These are phyloP conservation scores for Patella caerulea DNA, from an alignment of 2,888 invertebrate genomes.

Conservation along the genomic window DNA sequence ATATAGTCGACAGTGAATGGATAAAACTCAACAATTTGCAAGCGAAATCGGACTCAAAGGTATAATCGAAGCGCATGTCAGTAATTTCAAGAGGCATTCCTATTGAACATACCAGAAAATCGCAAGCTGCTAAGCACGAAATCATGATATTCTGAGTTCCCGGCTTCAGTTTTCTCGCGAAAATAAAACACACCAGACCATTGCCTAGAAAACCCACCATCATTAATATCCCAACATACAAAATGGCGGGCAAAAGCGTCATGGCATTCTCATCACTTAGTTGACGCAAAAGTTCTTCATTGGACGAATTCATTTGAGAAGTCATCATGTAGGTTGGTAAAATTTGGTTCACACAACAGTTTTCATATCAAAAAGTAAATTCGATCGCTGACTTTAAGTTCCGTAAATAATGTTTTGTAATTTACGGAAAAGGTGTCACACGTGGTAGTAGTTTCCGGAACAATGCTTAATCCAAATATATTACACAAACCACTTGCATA, in stretches of 20 bases:
- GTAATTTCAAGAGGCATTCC: constrained; percentile 56
- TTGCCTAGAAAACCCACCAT: constrained; percentile 53
- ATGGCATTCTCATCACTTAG: constrained; percentile 33
- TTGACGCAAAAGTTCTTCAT: constrained; percentile 16
- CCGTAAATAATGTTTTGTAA: no score
- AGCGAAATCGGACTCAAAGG: constrained; percentile 43
- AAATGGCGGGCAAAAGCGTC: constrained; percentile 32
- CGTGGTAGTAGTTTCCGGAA: no score
- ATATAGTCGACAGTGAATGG: constrained; percentile 47
- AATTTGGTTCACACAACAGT: no score
- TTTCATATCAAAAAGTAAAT: no score
- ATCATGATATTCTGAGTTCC: constrained; percentile 52
- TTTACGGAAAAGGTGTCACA: no score
- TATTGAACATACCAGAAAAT: constrained; percentile 47
- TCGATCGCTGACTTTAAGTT: no score
- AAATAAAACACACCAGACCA: constrained; percentile 48
- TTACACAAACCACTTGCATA: no score
- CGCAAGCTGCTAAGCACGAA: constrained; percentile 48
- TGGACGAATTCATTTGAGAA: no score
- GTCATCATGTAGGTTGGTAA: no score
- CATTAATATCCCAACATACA: constrained; percentile 38
- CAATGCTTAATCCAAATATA: no score
- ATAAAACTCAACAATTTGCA: constrained; percentile 50
- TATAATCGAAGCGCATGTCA: constrained; percentile 50
- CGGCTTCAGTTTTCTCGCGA: constrained; percentile 40